Evolutionary conservation across 2,888 invertebrate genomes (phyloP).

Genomic region (Scaptodrosophila latifasciaeformis): DNA sequence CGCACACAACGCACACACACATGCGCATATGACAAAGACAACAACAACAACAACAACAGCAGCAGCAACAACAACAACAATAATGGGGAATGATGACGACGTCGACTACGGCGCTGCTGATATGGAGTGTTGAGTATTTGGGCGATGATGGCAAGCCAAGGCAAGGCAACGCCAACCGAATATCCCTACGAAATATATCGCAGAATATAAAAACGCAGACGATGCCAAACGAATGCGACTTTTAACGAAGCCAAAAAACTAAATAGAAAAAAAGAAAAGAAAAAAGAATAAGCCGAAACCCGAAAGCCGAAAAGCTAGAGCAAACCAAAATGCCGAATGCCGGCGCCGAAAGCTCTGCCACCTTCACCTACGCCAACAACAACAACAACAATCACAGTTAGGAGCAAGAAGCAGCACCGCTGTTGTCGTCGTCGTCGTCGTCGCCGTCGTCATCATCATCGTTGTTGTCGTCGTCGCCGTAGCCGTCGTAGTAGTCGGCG

Average conservation of each 20-base stretch:
- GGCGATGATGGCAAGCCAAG: background rate
- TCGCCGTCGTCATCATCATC: constrained; percentile 19
- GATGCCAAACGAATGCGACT: too few species aligned
- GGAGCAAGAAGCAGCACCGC: constrained; percentile 12
- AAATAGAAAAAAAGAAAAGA: too few species aligned
- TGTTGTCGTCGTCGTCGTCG: constrained; percentile 16
- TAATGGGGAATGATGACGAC: constrained; percentile 10
- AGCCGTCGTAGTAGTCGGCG: constrained; percentile 18
- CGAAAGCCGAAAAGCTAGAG: constrained; percentile 61
- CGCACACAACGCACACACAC: constrained; percentile 34
- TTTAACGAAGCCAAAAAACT: too few species aligned
- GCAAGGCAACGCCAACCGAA: too few species aligned
- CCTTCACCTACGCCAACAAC: constrained; percentile 19
- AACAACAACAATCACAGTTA: background rate
- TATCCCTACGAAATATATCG: constrained; percentile 63
- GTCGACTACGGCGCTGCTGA: constrained; percentile 11
- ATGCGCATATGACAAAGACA: constrained; percentile 14
- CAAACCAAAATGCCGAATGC: constrained; percentile 33
- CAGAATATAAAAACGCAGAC: constrained; percentile 66
- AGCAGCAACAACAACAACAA: constrained; percentile 15
- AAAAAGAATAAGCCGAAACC: constrained; percentile 6
- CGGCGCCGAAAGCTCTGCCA: constrained; percentile 33
- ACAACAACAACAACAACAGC: constrained; percentile 26
- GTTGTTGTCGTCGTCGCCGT: constrained; percentile 9
- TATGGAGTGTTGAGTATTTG: background rate